Percentiles rank a stretch among this genome's conserved stretches.
phyloP scores from a whole-genome alignment of 2,113 vertebrate species.

The Vimba vimba region DNA sequence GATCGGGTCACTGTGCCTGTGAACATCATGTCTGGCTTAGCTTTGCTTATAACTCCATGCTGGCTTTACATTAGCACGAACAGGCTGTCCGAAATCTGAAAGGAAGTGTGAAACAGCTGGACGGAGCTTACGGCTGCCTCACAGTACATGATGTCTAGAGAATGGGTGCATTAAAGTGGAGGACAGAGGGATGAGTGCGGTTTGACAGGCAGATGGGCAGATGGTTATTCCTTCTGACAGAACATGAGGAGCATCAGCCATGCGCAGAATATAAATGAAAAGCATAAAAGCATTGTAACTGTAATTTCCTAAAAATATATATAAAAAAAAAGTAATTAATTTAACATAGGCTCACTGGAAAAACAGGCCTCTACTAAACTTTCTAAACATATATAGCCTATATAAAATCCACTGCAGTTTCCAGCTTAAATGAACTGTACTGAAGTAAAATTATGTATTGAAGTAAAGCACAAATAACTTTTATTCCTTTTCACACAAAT shows the following conservation, averaged over 20 bases:
- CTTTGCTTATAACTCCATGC: not conserved
- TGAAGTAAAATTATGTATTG: not conserved
- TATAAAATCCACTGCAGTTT: not conserved
- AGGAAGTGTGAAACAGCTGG: slow-evolving; percentile 48
- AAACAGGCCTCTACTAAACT: not conserved
- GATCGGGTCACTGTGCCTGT: not conserved
- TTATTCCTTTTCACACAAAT: not conserved
- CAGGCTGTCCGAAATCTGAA: slow-evolving; percentile 41
- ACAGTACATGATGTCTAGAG: slow-evolving; percentile 38
- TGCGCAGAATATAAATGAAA: slow-evolving; percentile 16
- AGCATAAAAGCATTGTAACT: not conserved
- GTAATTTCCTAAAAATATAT: slow-evolving; percentile 7
- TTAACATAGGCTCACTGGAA: not conserved
- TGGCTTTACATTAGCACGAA: slow-evolving; percentile 38
- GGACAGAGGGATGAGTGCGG: slow-evolving; percentile 21
- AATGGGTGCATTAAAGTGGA: slow-evolving; percentile 34
- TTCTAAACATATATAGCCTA: not conserved
- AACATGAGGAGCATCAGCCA: not conserved
- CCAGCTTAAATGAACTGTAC: not conserved
- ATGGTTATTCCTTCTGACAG: slow-evolving; percentile 37
- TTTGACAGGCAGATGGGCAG: slow-evolving; percentile 47
- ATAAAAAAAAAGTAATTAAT: not conserved
- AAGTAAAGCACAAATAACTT: not conserved
- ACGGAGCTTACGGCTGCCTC: slow-evolving; percentile 36
- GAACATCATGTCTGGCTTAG: slow-evolving; percentile 26